Evolutionary conservation across 2,113 vertebrate species (phyloP).

Genomic region (Equus quagga): DNA sequence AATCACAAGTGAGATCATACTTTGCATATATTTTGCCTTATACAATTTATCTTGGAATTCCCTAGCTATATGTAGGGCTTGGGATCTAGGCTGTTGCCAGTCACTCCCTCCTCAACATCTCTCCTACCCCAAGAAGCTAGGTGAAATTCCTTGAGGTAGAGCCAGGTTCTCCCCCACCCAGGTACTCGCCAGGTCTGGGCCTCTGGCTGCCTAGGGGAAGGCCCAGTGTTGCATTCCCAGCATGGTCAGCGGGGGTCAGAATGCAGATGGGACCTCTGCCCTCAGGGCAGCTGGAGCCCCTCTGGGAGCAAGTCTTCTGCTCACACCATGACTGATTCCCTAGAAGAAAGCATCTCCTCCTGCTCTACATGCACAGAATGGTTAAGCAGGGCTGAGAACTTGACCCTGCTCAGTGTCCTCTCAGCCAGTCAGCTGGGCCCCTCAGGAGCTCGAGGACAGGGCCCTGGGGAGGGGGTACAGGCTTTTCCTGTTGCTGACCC

Average conservation of each 20-base stretch:
- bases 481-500: conserved; percentile 50
- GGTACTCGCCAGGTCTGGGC: conserved; percentile 18
- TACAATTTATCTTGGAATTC: conserved; percentile 23
- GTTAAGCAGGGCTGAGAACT: not conserved
- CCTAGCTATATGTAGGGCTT: not conserved
- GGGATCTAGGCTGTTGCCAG: conserved; percentile 25
- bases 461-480: not conserved
- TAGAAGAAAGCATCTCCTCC: conserved; percentile 36
- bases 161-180: not conserved
- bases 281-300: not conserved
- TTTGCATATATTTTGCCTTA: conserved; percentile 24
- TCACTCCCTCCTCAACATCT: conserved; percentile 35
- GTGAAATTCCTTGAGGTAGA: not conserved
- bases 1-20: not conserved
- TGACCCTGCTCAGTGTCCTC: not conserved
- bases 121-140: not conserved
- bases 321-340: not conserved
- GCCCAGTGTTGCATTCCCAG: not conserved
- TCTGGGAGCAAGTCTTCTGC: conserved; percentile 39
- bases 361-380: not conserved
- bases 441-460: not conserved
- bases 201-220: not conserved
- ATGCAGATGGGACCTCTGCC: conserved; percentile 1
- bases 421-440: not conserved
- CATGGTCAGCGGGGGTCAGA: not conserved